phyloP scores from a whole-genome alignment of 2,797 vertebrate species.

The Melanotaenia nigrans region DNA sequence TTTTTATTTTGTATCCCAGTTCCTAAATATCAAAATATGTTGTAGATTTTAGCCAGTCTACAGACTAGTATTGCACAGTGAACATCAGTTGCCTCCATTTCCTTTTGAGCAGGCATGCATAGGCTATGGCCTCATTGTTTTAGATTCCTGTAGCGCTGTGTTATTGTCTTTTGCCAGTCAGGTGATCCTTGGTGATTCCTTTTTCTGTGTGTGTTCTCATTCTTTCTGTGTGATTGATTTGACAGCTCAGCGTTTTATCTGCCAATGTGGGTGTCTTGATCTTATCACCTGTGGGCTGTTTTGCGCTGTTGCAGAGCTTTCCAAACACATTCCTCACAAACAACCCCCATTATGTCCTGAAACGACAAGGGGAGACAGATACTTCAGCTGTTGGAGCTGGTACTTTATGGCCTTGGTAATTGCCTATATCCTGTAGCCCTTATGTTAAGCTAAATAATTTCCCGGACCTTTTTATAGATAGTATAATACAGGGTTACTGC shows the following conservation, averaged over 20 bases:
- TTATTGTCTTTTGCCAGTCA: slow-evolving; percentile 70
- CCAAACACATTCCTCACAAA: slow-evolving; percentile 76
- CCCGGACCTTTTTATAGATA: slow-evolving; percentile 65
- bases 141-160: slow-evolving; percentile 56
- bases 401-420: slow-evolving; percentile 77
- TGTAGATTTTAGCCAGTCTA: not conserved
- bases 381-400: slow-evolving; percentile 73
- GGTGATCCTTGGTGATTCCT: slow-evolving; percentile 66
- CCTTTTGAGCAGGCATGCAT: slow-evolving; percentile 7
- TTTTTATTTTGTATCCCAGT: not conserved
- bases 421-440: slow-evolving; percentile 76
- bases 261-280: slow-evolving; percentile 77
- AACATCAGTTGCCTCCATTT: slow-evolving; percentile 33
- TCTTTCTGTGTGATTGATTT: slow-evolving; percentile 79
- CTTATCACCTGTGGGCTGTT: slow-evolving; percentile 81
- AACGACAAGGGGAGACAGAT: slow-evolving; percentile 73
- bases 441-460: slow-evolving; percentile 78
- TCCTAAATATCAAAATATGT: not conserved
- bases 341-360: slow-evolving; percentile 74
- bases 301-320: slow-evolving; percentile 69
- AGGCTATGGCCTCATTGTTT: slow-evolving; percentile 48
- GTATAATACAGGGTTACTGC: slow-evolving; percentile 65
- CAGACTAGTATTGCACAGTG: slow-evolving; percentile 6
- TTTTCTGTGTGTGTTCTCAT: slow-evolving; percentile 64
- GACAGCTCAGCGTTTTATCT: slow-evolving; percentile 78